These are phyloP conservation scores for Clusia tigrina DNA, from an alignment of 2,888 invertebrate species.

Conservation along the genomic window DNA sequence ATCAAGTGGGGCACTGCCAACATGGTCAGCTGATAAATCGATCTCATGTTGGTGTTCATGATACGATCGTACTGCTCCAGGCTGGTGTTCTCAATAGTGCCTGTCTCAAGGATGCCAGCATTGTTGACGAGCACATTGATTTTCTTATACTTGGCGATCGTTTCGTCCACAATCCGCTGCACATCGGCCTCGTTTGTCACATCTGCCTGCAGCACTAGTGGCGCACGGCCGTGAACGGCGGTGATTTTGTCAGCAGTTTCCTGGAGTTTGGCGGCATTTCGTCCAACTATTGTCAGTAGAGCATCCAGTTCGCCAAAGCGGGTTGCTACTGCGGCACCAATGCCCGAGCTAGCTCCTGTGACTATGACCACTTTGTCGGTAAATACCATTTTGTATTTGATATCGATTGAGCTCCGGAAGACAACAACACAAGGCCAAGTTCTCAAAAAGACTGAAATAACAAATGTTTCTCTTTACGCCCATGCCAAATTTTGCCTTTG, in stretches of 20 bases:
- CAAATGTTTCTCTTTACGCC: too few relatives aligned
- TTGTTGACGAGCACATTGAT: conserved; percentile 89
- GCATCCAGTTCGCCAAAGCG: conserved; percentile 75
- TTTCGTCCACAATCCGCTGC: conserved; percentile 75
- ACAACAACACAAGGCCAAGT: too few relatives aligned
- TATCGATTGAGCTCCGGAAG: too few relatives aligned
- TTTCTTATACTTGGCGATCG: conserved; percentile 77
- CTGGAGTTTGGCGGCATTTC: conserved; percentile 71
- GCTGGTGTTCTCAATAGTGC: conserved; percentile 84
- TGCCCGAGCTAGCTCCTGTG: conserved; percentile 79
- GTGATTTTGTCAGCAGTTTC: conserved; percentile 70
- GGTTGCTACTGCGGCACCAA: conserved; percentile 75
- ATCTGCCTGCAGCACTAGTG: conserved; percentile 74
- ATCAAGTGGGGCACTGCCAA: conserved; percentile 86
- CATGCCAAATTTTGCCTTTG: too few relatives aligned
- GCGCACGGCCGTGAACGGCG: conserved; percentile 53
- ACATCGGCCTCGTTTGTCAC: conserved; percentile 78
- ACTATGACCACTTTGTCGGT: conserved; percentile 70
- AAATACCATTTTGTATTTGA: conserved; percentile 66
- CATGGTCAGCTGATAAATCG: conserved; percentile 84
- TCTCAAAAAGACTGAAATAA: too few relatives aligned
- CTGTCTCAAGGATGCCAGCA: conserved; percentile 85
- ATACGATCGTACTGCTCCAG: conserved; percentile 88
- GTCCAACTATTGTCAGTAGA: conserved; percentile 71
- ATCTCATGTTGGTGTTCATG: conserved; percentile 89